phyloP scores from a whole-genome alignment of 2,888 invertebrate species.

The Lasioglossum lativentre region DNA sequence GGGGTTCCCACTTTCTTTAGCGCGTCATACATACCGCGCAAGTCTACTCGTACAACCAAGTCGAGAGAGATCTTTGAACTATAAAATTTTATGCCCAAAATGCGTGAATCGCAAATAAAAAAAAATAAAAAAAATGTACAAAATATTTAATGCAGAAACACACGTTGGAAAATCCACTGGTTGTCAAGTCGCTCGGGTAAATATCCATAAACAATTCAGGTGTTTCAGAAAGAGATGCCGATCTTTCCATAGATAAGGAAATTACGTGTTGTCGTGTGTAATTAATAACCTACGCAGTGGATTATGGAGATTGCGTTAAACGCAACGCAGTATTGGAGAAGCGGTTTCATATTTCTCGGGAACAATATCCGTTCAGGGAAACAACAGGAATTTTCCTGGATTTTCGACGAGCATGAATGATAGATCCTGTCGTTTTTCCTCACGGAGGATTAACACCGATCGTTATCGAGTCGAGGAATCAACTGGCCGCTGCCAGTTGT shows the following conservation, averaged over 20 bases:
- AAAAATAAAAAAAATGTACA: neutral
- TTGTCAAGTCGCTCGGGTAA: neutral
- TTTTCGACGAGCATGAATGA: neutral
- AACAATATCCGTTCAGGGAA: neutral
- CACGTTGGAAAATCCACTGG: neutral
- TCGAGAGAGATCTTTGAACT: neutral
- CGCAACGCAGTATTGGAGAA: neutral
- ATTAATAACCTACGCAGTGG: slow-evolving; percentile 13
- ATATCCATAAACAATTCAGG: neutral
- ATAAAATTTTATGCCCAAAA: neutral
- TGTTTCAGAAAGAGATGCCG: too few species aligned
- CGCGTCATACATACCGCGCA: neutral
- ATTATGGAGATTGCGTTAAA: slow-evolving; percentile 6
- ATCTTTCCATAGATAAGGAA: slow-evolving; percentile 2
- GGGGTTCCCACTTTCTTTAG: slow-evolving; percentile 31
- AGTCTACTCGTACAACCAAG: neutral
- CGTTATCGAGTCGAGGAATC: neutral
- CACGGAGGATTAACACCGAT: neutral
- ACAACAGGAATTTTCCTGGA: neutral
- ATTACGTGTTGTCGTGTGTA: neutral
- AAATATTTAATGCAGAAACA: neutral
- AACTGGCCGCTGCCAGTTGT: neutral
- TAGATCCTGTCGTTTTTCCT: neutral
- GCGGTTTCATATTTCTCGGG: neutral
- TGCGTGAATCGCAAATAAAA: neutral